Evolutionary conservation across 2,113 vertebrate genomes (phyloP), one percentile per base, ranked within the genome.

Genomic region (Conger conger): DNA sequence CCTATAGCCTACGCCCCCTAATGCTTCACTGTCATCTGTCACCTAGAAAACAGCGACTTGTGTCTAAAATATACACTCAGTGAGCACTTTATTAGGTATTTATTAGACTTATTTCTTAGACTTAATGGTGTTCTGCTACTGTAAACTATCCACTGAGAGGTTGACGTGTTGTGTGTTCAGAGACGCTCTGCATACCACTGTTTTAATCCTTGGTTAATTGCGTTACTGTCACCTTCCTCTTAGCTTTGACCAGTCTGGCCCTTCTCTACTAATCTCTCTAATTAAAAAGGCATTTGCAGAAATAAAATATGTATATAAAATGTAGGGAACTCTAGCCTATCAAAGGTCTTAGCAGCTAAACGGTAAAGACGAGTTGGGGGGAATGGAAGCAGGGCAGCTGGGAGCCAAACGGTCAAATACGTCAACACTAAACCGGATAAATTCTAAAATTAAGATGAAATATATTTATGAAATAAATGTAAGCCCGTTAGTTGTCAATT

Each of bases 351-450:
- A 27, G 84, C 82, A 87, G 86, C 79, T 84, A 86, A 54, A 87
- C 83, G 81, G 45, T 85, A 88, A 83, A 85, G 84, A 86, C 84
- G 86, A 81, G 42, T 76, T 76, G 76, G 81, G 79, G 73, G 60
- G 80, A 87, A 86, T 82, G 81, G 86, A 85, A 78, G 76, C 73
- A 90, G 93, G 78, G 38, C 30, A 63, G 57, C 36, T 78, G 86
- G 81, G n/a, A 92, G 94, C 95, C 95, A 95, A 93, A 94, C 95
- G 93, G 93, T 95, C 95, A 96, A 63, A 63, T 96, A 95, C 94
- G 96, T 94, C 96, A 30, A 80, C 89, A 81, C 81, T 82, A 86
- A 85, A 68, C 83, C 85, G 82, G 15, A 33, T 76, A 82, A 84
- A 35, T 81, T 73, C n/a, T 84, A 80, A 57, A 91, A 82, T 81